These are phyloP conservation scores for Diaprepes abbreviatus DNA, from an alignment of 2,888 invertebrate species.

Conservation along the genomic window DNA sequence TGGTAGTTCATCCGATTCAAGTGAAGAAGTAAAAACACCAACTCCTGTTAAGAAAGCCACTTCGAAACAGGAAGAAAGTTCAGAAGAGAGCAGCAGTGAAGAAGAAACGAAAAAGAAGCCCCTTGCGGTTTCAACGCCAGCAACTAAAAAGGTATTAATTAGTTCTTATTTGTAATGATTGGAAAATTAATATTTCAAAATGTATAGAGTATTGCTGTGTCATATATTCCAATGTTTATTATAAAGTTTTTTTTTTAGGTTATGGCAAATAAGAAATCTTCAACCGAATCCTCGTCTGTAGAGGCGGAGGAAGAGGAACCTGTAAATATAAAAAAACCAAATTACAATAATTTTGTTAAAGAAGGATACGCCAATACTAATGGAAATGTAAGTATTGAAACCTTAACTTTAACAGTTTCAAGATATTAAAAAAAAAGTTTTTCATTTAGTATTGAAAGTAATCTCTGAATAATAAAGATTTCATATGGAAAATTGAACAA, in stretches of 20 bases:
- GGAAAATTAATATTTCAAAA: no score
- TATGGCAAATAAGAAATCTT: slow-evolving; percentile 65
- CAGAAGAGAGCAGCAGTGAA: slow-evolving; percentile 61
- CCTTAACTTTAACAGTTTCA: no score
- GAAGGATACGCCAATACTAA: slow-evolving; percentile 64
- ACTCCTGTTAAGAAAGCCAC: slow-evolving; percentile 52
- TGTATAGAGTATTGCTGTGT: no score
- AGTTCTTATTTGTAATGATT: no score
- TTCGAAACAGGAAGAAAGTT: slow-evolving; percentile 55
- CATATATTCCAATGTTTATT: no score
- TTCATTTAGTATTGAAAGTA: no score
- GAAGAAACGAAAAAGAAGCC: slow-evolving; percentile 54
- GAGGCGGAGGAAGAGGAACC: slow-evolving; percentile 52
- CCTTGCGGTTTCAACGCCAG: slow-evolving; percentile 54
- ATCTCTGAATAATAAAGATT: no score
- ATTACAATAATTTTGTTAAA: slow-evolving; percentile 81
- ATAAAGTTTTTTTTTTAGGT: slow-evolving; percentile 48
- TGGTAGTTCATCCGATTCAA: slow-evolving; percentile 11
- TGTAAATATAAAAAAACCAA: slow-evolving; percentile 69
- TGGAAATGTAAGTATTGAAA: slow-evolving; percentile 55
- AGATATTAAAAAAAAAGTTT: no score
- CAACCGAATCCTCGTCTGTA: slow-evolving; percentile 62
- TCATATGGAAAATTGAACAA: no score
- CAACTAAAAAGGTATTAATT: slow-evolving; percentile 53
- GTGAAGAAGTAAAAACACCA: slow-evolving; percentile 50